Conservation (phyloP, 2,113 vertebrate genomes). For the Cochlearius cochlearius region DNA sequence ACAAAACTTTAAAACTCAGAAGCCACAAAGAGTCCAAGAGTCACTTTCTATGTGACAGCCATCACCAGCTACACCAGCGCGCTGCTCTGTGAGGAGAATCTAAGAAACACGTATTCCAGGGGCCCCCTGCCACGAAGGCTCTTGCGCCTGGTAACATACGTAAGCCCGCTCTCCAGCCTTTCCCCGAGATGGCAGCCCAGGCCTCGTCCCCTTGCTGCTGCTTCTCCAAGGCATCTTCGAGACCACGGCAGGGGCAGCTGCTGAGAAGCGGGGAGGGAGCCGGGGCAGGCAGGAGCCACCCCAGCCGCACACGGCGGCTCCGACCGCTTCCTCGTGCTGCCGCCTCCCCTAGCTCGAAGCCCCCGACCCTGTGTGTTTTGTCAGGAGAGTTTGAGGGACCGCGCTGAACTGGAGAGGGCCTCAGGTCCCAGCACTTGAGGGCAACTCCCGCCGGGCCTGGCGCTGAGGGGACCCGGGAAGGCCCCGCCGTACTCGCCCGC, state of each 20-base stretch:
- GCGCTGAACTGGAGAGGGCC: background rate
- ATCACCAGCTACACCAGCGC: background rate
- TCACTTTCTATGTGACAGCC: background rate
- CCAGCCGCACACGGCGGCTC: background rate
- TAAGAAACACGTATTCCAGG: rapidly evolving
- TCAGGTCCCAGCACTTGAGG: background rate
- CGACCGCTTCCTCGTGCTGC: rapidly evolving
- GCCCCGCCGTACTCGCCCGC: rapidly evolving
- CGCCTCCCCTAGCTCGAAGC: background rate
- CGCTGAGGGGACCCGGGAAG: rapidly evolving
- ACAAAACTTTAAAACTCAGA: background rate
- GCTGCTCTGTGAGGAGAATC: background rate
- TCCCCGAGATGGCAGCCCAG: background rate
- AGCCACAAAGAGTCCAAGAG: background rate
- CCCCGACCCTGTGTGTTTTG: background rate
- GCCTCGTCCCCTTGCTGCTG: background rate
- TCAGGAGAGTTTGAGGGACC: rapidly evolving
- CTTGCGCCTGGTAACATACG: rapidly evolving
- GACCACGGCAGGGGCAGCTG: background rate
- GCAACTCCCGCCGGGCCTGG: background rate
- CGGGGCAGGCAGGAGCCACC: background rate
- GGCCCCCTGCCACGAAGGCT: rapidly evolving
- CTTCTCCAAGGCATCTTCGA: background rate
- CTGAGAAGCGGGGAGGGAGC: rapidly evolving
- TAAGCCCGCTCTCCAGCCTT: background rate